Percentiles rank a stretch among this genome's conserved stretches.
phyloP scores from a whole-genome alignment of 2,888 invertebrate genomes.

The Strigamia crassipes region DNA sequence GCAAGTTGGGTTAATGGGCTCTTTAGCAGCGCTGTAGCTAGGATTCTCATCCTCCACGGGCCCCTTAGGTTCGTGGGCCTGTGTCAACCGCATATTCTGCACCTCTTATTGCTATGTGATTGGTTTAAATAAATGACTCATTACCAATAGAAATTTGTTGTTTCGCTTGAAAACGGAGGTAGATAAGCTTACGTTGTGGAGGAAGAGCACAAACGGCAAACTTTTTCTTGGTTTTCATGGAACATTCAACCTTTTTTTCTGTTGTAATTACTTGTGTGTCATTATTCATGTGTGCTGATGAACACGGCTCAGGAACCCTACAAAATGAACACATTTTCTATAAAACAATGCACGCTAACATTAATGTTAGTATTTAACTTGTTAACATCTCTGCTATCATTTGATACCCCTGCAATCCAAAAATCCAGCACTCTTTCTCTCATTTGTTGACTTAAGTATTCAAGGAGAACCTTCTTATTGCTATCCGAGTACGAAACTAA shows the following conservation, averaged over 20 bases:
- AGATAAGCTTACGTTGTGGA: background rate
- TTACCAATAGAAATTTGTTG: no score
- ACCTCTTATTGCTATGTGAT: no score
- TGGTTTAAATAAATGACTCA: no score
- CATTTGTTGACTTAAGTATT: background rate
- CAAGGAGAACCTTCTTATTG: background rate
- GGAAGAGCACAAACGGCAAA: background rate
- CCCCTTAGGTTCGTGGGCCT: no score
- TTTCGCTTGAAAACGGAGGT: no score
- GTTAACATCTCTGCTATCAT: background rate
- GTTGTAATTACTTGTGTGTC: background rate
- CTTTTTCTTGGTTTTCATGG: background rate
- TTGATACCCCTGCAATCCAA: background rate
- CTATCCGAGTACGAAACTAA: background rate
- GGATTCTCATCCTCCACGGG: no score
- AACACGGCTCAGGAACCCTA: background rate
- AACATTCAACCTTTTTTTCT: background rate
- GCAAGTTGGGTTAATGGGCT: no score
- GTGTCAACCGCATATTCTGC: no score
- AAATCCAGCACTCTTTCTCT: slow-evolving; percentile 15
- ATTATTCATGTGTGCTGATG: background rate
- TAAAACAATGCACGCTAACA: background rate
- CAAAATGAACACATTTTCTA: background rate
- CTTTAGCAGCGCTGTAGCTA: no score
- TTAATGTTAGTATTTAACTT: background rate